Percentiles rank a stretch among this genome's conserved stretches.
These are phyloP conservation scores for Acleris sparsana DNA, from an alignment of 2,888 invertebrate genomes.

Conservation along the genomic window DNA sequence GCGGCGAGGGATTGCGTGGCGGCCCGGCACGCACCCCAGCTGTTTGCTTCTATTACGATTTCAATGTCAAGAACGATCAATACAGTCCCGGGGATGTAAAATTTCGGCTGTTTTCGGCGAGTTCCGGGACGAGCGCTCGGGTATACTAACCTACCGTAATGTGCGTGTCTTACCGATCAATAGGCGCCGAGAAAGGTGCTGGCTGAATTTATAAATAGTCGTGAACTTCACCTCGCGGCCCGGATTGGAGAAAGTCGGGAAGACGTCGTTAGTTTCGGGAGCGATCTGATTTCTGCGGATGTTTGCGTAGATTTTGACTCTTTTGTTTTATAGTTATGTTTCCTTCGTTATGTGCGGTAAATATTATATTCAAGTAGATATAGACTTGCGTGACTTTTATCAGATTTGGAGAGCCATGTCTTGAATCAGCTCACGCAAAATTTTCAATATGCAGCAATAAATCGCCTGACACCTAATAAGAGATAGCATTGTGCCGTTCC, in stretches of 20 bases:
- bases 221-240: constrained; percentile 78
- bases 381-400: not conserved
- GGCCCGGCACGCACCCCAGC: constrained; percentile 76
- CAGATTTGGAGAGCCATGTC: not conserved
- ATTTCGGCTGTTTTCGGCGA: constrained; percentile 77
- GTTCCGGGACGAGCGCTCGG: constrained; percentile 73
- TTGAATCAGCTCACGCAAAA: not conserved
- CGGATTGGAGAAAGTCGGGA: constrained; percentile 70
- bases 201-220: constrained; percentile 79
- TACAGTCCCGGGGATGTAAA: constrained; percentile 78
- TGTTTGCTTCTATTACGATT: constrained; percentile 80
- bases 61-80: constrained; percentile 84
- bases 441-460: constrained; percentile 3
- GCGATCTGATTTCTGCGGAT: constrained; percentile 43
- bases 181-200: constrained; percentile 73
- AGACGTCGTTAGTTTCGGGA: constrained; percentile 57
- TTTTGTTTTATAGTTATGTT: not conserved
- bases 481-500: constrained; percentile 26
- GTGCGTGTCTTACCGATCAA: constrained; percentile 79
- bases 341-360: not conserved
- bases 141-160: constrained; percentile 83
- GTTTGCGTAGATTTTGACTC: not conserved
- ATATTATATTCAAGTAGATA: no score
- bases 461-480: constrained; percentile 27
- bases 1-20: constrained; percentile 61